Percentiles rank a stretch among this genome's conserved stretches.
Evolutionary conservation across 2,797 vertebrate species (phyloP).

Genomic region (Pseudopleuronectes americanus): DNA sequence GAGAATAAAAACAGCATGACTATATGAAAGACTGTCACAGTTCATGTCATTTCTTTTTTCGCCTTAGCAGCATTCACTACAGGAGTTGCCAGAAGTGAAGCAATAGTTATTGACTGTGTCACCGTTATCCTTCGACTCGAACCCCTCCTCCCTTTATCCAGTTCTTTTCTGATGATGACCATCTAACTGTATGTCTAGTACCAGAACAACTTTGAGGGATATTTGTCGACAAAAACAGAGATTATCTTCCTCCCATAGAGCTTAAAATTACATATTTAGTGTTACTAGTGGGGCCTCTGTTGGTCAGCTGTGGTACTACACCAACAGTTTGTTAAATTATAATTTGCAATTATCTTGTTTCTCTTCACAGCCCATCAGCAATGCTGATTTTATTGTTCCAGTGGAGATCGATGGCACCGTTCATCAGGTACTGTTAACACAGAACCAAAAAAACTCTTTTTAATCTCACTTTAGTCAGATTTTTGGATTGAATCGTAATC

Average conservation of each 20-base stretch:
- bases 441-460: too few species aligned
- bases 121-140: too few species aligned
- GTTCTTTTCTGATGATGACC: background rate
- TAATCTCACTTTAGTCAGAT: too few species aligned
- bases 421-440: constrained; percentile 89
- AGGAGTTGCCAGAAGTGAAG: too few species aligned
- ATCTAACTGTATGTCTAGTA: background rate
- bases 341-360: constrained; percentile 41
- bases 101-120: too few species aligned
- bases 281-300: constrained; percentile 59
- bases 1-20: background rate
- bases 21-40: background rate
- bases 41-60: background rate
- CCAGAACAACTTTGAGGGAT: constrained; percentile 20
- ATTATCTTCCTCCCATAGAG: background rate
- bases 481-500: too few species aligned
- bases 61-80: background rate
- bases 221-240: constrained; percentile 31
- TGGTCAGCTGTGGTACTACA: constrained; percentile 50
- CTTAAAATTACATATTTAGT: constrained; percentile 2
- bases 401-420: constrained; percentile 98
- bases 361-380: constrained; percentile 92
- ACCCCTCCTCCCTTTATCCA: background rate
- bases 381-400: constrained; percentile 98
- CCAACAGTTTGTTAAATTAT: background rate